Evolutionary conservation across 2,888 invertebrate genomes (phyloP).

Genomic region (Epinotia brunnichana): DNA sequence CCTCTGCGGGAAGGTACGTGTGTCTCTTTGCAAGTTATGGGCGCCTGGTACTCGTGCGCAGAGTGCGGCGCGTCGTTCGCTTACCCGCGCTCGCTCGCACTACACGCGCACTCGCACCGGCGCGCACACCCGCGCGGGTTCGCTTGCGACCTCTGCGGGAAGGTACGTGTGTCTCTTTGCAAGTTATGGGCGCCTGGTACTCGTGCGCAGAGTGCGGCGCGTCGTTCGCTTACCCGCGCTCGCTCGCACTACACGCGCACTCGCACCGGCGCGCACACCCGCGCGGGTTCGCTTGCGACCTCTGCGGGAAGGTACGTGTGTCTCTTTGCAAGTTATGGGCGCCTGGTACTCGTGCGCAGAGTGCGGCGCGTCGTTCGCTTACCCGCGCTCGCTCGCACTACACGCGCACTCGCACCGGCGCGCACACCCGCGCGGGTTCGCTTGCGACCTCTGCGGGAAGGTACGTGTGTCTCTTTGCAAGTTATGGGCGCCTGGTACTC

Average conservation of each 20-base stretch:
- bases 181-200: no score
- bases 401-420: constrained; percentile 83
- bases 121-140: constrained; percentile 71
- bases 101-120: constrained; percentile 83
- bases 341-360: constrained; percentile 55
- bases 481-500: no score
- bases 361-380: constrained; percentile 83
- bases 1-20: constrained; percentile 85
- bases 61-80: constrained; percentile 84
- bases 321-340: no score
- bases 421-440: constrained; percentile 71
- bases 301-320: constrained; percentile 85
- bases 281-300: constrained; percentile 85
- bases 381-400: constrained; percentile 83
- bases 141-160: constrained; percentile 87
- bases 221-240: constrained; percentile 82
- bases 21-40: no score
- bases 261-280: constrained; percentile 75
- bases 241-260: constrained; percentile 83
- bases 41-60: constrained; percentile 54
- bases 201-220: constrained; percentile 81
- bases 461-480: constrained; percentile 56
- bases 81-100: constrained; percentile 85
- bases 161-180: constrained; percentile 74
- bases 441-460: constrained; percentile 88